Base-by-base conservation (phyloP, 2,113 vertebrate genomes). In the Rhinopomastus cyanomelas region DNA sequence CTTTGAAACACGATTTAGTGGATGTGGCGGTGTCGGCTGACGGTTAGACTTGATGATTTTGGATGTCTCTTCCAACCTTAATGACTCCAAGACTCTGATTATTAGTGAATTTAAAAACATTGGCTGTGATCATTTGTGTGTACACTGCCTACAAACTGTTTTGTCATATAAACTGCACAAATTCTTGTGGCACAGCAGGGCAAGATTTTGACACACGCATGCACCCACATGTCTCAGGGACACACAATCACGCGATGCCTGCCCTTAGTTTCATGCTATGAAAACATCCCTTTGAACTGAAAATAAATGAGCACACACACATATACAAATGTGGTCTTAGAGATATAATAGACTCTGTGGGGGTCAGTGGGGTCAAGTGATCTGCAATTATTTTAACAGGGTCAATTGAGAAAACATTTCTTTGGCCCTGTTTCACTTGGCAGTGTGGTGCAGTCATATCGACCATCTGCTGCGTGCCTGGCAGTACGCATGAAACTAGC, bases 191-290 rank as follows among this genome's bases (percentile, higher is more conserved):
- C 36, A n/a, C 32, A 62, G 59, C 0, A 2, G 60, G 8, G 51
- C 16, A 44, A 29, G 9, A 6, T 68, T 44, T 48, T 36, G 56
- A 16, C 8, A 8, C 16, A 12, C 12, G 23, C 21, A 12, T 4
- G 14, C 16, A 36, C 12, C 19, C 16, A 55, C 16, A 32, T 4
- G 19, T 18, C 51, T 29, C 19, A 15, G 49, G n/a, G 42, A 9
- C 17, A 3, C 3, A 3, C 0, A 3, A 56, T 29, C 15, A 3
- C 3, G 3, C 0, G 3, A 56, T 32, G 13, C 11, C 15, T 11
- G 37, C 18, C 18, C 36, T 30, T 19, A 49, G 62, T 55, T 83
- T 65, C 39, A 30, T 5, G 16, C 23, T 30, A 53, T 26, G 30
- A 65, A 59, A 80, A 49, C 11, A 12, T 55, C 15, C 9, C 56